These are phyloP conservation scores for Lordiphosa fenestrarum DNA, from an alignment of 2,888 invertebrate species.

Conservation along the genomic window DNA sequence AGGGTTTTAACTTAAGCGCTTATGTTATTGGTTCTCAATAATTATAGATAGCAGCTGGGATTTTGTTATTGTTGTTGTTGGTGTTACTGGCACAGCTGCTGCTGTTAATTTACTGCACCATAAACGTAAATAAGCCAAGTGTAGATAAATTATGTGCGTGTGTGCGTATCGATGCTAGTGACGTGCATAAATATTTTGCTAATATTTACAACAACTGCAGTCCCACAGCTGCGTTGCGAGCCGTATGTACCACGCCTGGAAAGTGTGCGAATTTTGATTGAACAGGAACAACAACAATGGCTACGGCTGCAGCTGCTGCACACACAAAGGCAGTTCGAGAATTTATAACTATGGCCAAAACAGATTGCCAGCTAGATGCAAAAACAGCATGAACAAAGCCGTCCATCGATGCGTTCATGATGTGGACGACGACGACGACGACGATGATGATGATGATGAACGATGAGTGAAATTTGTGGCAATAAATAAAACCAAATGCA, in stretches of 20 bases:
- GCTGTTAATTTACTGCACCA: constrained; percentile 41
- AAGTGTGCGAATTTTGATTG: constrained; percentile 24
- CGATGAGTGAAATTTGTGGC: constrained; percentile 51
- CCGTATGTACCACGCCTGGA: no score
- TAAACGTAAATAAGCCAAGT: constrained; percentile 43
- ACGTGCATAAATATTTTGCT: constrained; percentile 62
- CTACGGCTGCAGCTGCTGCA: constrained; percentile 23
- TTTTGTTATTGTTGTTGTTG: constrained; percentile 20
- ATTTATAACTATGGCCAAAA: constrained; percentile 53
- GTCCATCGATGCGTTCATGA: constrained; percentile 23
- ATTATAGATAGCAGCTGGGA: neutral
- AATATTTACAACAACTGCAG: constrained; percentile 52
- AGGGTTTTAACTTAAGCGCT: neutral
- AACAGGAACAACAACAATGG: constrained; percentile 29
- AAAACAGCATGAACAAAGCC: constrained; percentile 36
- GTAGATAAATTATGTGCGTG: constrained; percentile 23
- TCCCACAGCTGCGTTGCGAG: constrained; percentile 14
- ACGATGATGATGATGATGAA: constrained; percentile 27
- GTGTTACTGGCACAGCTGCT: constrained; percentile 16
- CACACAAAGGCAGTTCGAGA: constrained; percentile 41
- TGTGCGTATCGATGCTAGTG: constrained; percentile 33
- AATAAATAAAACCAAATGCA: constrained; percentile 50
- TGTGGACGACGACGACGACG: no score
- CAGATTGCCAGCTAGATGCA: constrained; percentile 35
- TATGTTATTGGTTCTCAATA: no score